These are phyloP conservation scores for Zoanthus sansibaricus DNA, from an alignment of 92 coral and sea anemone species.

Conservation along the genomic window DNA sequence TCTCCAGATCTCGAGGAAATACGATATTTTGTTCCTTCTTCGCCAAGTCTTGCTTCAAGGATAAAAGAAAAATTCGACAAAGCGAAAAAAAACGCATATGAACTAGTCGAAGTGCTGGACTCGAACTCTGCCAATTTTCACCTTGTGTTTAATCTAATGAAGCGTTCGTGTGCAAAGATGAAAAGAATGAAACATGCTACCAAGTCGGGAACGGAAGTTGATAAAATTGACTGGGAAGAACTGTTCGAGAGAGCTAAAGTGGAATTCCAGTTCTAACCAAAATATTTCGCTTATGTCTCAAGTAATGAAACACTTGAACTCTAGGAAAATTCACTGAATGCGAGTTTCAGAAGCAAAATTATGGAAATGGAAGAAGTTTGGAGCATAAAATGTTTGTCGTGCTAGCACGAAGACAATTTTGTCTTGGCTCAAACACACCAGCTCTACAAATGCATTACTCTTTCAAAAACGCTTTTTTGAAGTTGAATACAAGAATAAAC, in stretches of 20 bases:
- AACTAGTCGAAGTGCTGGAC: not conserved
- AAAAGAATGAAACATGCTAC: not conserved
- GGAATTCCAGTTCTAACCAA: not conserved
- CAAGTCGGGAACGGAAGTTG: not conserved
- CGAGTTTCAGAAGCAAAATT: not conserved
- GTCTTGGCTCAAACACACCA: too few relatives aligned
- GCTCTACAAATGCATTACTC: too few relatives aligned
- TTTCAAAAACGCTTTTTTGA: too few relatives aligned
- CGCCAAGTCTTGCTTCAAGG: constrained; percentile 20
- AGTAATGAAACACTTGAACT: not conserved
- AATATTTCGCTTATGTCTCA: not conserved
- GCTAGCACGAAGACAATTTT: too few relatives aligned
- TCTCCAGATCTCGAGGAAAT: constrained; percentile 38
- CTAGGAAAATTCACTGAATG: not conserved
- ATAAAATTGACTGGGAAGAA: constrained; percentile 14
- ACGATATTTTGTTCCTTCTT: constrained; percentile 18
- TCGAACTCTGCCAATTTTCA: constrained; percentile 2
- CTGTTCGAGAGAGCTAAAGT: constrained; percentile 19
- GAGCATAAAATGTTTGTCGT: not conserved
- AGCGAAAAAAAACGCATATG: constrained; percentile 22
- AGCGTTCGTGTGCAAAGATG: not conserved
- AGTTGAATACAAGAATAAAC: too few relatives aligned
- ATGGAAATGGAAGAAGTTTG: not conserved
- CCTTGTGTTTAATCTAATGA: not conserved
- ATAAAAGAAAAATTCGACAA: constrained; percentile 34